phyloP scores from a whole-genome alignment of 2,888 invertebrate species.

The Copidosoma aretas region DNA sequence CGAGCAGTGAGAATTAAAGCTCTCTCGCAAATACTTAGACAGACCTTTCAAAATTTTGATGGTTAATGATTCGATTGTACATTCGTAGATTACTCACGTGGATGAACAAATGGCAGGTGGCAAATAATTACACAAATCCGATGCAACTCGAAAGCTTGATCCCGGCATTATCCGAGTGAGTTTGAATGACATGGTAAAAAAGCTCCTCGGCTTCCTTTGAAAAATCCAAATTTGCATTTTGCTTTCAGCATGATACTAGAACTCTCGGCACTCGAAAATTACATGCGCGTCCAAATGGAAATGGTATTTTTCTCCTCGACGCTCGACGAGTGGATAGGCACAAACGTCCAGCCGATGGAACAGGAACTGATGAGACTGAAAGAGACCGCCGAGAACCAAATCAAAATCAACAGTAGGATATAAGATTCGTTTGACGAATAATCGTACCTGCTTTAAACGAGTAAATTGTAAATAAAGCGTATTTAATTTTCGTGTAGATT shows the following conservation, averaged over 20 bases:
- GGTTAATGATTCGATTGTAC: not conserved
- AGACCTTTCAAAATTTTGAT: not conserved
- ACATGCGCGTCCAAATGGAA: conserved; percentile 65
- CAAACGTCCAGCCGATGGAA: conserved; percentile 66
- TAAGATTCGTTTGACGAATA: conserved; percentile 21
- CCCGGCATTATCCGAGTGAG: conserved; percentile 69
- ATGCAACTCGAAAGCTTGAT: conserved; percentile 70
- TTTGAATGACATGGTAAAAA: conserved; percentile 40
- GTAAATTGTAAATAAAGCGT: not conserved
- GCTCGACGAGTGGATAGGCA: conserved; percentile 69
- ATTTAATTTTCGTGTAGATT: not conserved
- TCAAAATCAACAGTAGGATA: conserved; percentile 59
- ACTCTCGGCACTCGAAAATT: conserved; percentile 65
- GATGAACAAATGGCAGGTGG: conserved; percentile 77
- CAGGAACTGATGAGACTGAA: conserved; percentile 64
- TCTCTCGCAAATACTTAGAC: not conserved
- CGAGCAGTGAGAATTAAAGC: conserved; percentile 64
- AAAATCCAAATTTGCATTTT: not conserved
- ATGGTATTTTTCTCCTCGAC: conserved; percentile 68
- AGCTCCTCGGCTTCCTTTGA: too few relatives aligned
- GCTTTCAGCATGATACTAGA: conserved; percentile 64
- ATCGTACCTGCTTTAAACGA: not conserved
- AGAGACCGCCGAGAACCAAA: conserved; percentile 65
- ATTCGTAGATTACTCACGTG: conserved; percentile 70
- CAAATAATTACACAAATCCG: conserved; percentile 70